Base-by-base conservation (phyloP, 1,140 invertebrate genomes). In the Drosophila pseudoobscura region DNA sequence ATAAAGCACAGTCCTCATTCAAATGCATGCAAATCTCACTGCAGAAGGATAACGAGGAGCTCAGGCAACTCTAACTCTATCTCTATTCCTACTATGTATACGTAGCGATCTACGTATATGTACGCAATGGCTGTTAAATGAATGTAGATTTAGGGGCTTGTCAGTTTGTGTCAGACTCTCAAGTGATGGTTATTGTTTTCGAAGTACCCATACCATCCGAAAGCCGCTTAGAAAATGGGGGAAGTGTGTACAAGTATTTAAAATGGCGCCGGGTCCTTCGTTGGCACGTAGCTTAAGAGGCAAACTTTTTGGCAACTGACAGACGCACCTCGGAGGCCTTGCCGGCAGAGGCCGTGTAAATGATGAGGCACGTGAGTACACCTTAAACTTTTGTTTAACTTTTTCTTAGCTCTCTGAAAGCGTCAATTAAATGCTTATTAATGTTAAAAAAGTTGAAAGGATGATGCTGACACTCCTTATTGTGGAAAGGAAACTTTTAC, bases 151-250 rank as follows among this genome's bases (percentile, higher is more conserved):
- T 53, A 35, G 43, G 9, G 15, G 29, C 52, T 53, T 83, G 84
- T 78, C 83, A 78, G 76, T 72, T 75, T 69, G 35, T 83, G 83
- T 76, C 83, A 63, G 78, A 57, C 66, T 63, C 47, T 50, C 47
- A 63, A 61, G 58, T 64, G 78, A 61, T 82, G 74, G 70, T 69
- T 75, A 78, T 85, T 87, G 78, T 87, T 82, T 78, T 78, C 56
- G 53, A 62, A 56, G 43, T 43, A 17, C 52, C 15, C 50, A 22
- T 44, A 59, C 44, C 49, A 39, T 22, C 26, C 6, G 39, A 54
- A 60, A 75, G 61, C 44, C 51, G 71, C 71, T 75, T 75, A 74
- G 49, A 47, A 58, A 74, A 74, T 75, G 73, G 31, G 39, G n/a
- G 41, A 60, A 63, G 46, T 74, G 63, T 72, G 66, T 65, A 52